Percentiles rank a stretch among this genome's conserved stretches.
Evolutionary conservation across 2,113 vertebrate genomes (phyloP).

Genomic region (Sturnus vulgaris): DNA sequence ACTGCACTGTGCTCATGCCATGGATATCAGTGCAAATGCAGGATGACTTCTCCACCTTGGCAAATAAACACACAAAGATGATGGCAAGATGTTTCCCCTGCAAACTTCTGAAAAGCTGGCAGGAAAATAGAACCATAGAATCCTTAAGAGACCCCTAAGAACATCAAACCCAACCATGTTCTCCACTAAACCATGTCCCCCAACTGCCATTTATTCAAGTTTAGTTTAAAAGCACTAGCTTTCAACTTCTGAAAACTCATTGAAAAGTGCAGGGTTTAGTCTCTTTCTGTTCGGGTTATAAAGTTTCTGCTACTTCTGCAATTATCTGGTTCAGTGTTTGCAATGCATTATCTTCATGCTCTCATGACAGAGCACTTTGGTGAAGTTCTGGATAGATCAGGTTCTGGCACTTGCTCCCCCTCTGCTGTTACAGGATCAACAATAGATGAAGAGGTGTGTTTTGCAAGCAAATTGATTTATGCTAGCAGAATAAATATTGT

Average conservation of each 20-base stretch:
- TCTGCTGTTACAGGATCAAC: not conserved
- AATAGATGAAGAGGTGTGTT: accelerated
- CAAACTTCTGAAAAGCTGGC: not conserved
- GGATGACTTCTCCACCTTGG: not conserved
- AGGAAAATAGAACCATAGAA: not conserved
- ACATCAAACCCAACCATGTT: not conserved
- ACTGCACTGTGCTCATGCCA: not conserved
- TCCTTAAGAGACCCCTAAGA: not conserved
- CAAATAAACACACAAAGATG: not conserved
- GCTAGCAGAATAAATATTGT: not conserved
- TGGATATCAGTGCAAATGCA: not conserved
- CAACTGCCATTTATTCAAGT: not conserved
- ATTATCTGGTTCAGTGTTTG: not conserved
- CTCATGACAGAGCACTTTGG: accelerated
- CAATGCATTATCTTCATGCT: not conserved
- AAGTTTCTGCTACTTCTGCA: not conserved
- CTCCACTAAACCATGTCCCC: accelerated
- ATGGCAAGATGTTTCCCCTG: not conserved
- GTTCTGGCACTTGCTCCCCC: not conserved
- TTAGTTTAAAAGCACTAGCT: not conserved
- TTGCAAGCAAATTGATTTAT: not conserved
- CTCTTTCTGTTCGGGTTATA: not conserved
- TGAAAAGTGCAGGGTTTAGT: not conserved
- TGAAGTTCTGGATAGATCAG: not conserved
- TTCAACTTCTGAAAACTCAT: not conserved